Base-by-base conservation (phyloP, 2,888 invertebrate species). In the Mechanitis messenoides region DNA sequence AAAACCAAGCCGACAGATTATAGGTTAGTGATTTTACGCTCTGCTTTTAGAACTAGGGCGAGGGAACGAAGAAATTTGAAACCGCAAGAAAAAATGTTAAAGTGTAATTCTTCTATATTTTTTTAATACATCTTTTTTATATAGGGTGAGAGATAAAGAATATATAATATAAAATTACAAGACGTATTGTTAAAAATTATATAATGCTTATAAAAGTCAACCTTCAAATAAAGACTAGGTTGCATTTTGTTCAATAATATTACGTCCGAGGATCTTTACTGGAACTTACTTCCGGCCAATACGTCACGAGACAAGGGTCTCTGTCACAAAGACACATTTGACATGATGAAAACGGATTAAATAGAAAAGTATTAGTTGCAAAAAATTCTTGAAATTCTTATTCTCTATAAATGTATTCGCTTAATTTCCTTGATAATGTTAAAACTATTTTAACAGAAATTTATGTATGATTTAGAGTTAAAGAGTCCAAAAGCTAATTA, bases 221-320 rank as follows among this genome's bases (percentile, higher is more conserved):
- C 28, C 38, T 28, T 11, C 45, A 33, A 46, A 60, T 62, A 60
- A 58, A 60, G 62, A 62, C 58, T 55, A 33, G 50, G 38, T 50
- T 45, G 45, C 61, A 65, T 60, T 63, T 63, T 63, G 59, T 66
- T 62, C 60, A 35, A 62, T 63, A 61, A 66, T 68, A 62, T 61
- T 46, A 54, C 58, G 57, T 50, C 58, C 50, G 58, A 63, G 64
- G 63, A 60, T 64, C 68, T 68, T 68, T 68, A 68, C 65, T 65
- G 68, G 63, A 66, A 68, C 66, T 68, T 67, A 68, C 67, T 68
- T 68, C 65, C 68, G 68, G 62, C 63, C 68, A 68, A 68, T 68
- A 64, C 67, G 66, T 65, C 66, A 62, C 60, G 57, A 60, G 63
- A 66, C 65, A 62, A 65, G 68, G 68, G 68, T 64, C 58, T 58